A percentile compares a stretch with the other conserved stretches of the same genome.
Evolutionary conservation across 2,797 vertebrate genomes (phyloP).

Genomic region (Coregonus suidteri): DNA sequence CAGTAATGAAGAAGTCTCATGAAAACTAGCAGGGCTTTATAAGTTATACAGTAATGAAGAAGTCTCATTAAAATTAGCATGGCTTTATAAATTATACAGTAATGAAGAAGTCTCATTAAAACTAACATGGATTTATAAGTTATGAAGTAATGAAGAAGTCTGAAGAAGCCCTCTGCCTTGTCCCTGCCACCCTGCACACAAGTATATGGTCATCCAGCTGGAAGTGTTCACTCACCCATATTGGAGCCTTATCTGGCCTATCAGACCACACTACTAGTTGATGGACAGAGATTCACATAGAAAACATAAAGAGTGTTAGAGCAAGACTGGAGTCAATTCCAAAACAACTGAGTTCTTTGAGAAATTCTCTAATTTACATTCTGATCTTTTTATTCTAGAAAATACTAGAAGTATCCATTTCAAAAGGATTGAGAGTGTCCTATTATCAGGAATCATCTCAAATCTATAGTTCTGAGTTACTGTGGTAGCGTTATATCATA

Average conservation of each 20-base stretch:
- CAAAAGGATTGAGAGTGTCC: not conserved
- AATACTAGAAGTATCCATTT: not conserved
- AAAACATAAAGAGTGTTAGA: no score
- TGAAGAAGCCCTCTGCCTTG: conserved; percentile 18
- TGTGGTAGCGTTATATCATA: not conserved
- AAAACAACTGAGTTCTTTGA: not conserved
- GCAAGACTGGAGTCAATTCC: no score
- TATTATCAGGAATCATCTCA: not conserved
- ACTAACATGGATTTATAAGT: conserved; percentile 20
- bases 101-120: conserved; percentile 40
- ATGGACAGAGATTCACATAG: not conserved
- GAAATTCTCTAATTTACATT: not conserved
- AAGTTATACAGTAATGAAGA: conserved; percentile 28
- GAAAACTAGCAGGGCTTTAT: conserved; percentile 37
- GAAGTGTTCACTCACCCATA: conserved; percentile 47
- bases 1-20: conserved; percentile 27
- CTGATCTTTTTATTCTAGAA: not conserved
- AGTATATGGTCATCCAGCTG: conserved; percentile 14
- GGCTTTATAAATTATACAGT: not conserved
- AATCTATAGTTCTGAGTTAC: not conserved
- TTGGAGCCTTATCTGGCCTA: conserved; percentile 27
- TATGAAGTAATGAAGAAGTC: conserved; percentile 22
- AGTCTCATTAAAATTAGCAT: not conserved
- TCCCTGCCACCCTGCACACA: conserved; percentile 26
- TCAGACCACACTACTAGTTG: not conserved